phyloP scores from a whole-genome alignment of 92 coral and sea anemone species.

The Bergia sp. region DNA sequence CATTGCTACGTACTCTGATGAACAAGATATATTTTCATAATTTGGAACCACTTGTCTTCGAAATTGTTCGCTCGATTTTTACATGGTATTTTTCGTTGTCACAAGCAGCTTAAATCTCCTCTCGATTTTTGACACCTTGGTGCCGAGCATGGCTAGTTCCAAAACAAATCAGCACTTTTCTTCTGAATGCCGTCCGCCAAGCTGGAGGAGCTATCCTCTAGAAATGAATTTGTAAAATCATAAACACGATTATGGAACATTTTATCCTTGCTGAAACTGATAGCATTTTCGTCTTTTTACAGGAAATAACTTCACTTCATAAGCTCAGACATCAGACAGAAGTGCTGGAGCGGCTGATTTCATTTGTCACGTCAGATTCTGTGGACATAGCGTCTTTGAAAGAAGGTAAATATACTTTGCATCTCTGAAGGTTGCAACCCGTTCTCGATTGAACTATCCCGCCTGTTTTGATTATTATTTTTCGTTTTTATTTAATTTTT shows the following conservation, averaged over 20 bases:
- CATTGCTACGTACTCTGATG: not conserved
- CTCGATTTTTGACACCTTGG: not conserved
- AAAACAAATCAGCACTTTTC: not conserved
- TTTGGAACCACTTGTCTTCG: not conserved
- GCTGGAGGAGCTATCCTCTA: not conserved
- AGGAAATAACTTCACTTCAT: slow-evolving; percentile 83
- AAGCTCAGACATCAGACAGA: slow-evolving; percentile 87
- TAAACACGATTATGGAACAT: not conserved
- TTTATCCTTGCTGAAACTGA: not conserved
- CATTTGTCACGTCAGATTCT: slow-evolving; percentile 68
- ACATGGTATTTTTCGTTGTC: not conserved
- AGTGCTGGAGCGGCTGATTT: slow-evolving; percentile 75
- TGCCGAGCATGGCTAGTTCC: not conserved
- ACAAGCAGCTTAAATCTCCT: not conserved
- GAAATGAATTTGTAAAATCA: not conserved
- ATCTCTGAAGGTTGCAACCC: not conserved
- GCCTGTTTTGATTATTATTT: not conserved
- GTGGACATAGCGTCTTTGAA: slow-evolving; percentile 63
- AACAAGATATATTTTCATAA: not conserved
- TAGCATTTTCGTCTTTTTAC: not conserved
- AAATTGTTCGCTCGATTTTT: not conserved
- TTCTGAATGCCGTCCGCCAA: too few relatives aligned
- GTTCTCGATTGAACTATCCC: not conserved
- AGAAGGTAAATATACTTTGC: slow-evolving; percentile 55
- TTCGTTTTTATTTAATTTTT: too few relatives aligned